phyloP scores from a whole-genome alignment of 2,797 vertebrate genomes.

The Sus cebifrons region DNA sequence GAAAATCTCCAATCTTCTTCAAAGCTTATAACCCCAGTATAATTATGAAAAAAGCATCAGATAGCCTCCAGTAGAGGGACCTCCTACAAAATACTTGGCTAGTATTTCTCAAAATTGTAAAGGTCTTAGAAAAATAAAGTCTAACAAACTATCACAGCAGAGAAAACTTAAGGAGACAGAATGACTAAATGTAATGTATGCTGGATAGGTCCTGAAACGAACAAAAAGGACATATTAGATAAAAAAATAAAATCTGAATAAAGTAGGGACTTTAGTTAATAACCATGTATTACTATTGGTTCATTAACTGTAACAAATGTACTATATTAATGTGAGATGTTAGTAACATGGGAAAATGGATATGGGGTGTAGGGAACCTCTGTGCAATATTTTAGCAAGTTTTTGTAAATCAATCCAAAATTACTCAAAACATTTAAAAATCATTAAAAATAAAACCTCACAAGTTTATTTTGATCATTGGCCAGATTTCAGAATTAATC shows the following conservation, averaged over 20 bases:
- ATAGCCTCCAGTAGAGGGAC: background rate
- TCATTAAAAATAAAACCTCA: background rate
- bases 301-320: background rate
- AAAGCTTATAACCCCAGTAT: background rate
- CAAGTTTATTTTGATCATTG: background rate
- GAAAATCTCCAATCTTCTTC: background rate
- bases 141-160: background rate
- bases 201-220: background rate
- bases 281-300: background rate
- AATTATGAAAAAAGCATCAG: background rate
- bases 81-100: background rate
- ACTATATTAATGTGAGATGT: background rate
- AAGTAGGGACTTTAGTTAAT: background rate
- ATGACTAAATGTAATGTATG: background rate
- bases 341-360: background rate
- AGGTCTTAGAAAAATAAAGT: background rate
- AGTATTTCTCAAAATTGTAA: background rate
- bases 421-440: background rate
- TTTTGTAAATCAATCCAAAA: background rate
- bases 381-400: background rate
- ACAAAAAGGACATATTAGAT: background rate
- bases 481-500: background rate
- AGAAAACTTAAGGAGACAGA: background rate
- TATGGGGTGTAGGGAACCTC: background rate
- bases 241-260: conserved; percentile 3